A percentile compares a stretch with the other conserved stretches of the same genome.
These are phyloP conservation scores for Antheraea assamensis DNA, from an alignment of 2,888 invertebrate genomes.

Conservation along the genomic window DNA sequence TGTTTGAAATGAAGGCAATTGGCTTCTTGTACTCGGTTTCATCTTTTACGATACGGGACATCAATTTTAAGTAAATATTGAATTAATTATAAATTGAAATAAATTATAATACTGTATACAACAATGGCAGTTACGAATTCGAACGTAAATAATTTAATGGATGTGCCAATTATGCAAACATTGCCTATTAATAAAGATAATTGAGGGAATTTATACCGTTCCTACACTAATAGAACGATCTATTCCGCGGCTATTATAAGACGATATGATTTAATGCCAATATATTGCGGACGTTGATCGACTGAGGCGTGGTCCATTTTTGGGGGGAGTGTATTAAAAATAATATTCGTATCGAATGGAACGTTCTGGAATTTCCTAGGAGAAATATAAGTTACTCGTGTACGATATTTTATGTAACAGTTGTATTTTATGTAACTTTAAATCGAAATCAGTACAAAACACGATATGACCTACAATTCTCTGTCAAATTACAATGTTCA, in stretches of 20 bases:
- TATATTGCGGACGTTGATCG: conserved; percentile 22
- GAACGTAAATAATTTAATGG: background rate
- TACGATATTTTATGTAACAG: background rate
- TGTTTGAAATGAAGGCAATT: too few species aligned
- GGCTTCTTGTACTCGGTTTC: too few species aligned
- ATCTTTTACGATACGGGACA: too few species aligned
- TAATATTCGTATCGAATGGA: background rate
- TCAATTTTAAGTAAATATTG: background rate
- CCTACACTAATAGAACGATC: conserved; percentile 11
- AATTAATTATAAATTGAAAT: too few species aligned
- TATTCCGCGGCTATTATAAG: background rate
- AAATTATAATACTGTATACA: too few species aligned
- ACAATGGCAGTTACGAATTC: conserved; percentile 4
- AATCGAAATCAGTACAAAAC: background rate
- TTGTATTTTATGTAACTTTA: background rate
- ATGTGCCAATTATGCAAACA: background rate
- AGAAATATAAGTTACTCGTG: background rate
- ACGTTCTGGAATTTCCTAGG: background rate
- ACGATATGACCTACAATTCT: background rate
- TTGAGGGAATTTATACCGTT: conserved; percentile 12
- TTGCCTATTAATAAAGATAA: conserved; percentile 11
- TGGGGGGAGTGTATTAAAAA: conserved; percentile 22
- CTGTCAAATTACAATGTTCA: background rate
- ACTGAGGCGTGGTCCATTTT: conserved; percentile 24
- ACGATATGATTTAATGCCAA: conserved; percentile 23